phyloP scores from a whole-genome alignment of 1,140 invertebrate species.

The Pogonomyrmex barbatus region DNA sequence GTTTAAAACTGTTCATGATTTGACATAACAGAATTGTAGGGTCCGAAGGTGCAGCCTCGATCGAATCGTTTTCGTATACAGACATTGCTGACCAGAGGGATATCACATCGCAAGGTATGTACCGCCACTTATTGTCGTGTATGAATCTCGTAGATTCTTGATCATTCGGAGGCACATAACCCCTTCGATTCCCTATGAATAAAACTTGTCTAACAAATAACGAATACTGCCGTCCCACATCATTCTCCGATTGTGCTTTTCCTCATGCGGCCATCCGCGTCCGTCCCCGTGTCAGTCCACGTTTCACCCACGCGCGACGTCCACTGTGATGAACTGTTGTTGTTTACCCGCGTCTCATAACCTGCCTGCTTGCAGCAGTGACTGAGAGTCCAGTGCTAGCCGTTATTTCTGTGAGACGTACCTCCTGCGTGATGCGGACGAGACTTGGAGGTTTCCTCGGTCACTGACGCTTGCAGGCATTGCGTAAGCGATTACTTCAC shows the following conservation, averaged over 20 bases:
- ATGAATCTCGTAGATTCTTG: neutral
- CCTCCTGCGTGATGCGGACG: neutral
- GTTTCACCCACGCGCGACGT: conserved; percentile 9
- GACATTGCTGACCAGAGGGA: conserved; percentile 35
- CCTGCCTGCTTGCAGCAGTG: conserved; percentile 50
- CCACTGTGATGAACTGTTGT: conserved; percentile 56
- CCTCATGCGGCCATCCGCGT: neutral
- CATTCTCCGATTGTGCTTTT: neutral
- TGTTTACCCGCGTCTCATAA: conserved; percentile 71
- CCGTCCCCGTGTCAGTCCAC: neutral
- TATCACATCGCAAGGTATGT: conserved; percentile 60
- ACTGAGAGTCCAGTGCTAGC: neutral
- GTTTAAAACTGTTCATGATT: conserved; percentile 68
- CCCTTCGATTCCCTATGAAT: neutral
- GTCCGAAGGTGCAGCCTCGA: conserved; percentile 42
- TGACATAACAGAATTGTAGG: conserved; percentile 65
- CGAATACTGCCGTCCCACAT: neutral
- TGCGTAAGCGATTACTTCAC: neutral
- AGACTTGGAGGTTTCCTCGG: neutral
- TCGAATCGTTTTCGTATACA: conserved; percentile 25
- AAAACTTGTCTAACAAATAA: conserved; percentile 6
- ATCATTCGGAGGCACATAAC: conserved; percentile 18
- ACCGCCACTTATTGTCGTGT: neutral
- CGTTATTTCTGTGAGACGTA: neutral
- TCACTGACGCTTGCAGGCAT: neutral